Percentiles rank a stretch among this genome's conserved stretches.
Conservation (phyloP, 2,797 vertebrate genomes). For the Spea hammondii region DNA sequence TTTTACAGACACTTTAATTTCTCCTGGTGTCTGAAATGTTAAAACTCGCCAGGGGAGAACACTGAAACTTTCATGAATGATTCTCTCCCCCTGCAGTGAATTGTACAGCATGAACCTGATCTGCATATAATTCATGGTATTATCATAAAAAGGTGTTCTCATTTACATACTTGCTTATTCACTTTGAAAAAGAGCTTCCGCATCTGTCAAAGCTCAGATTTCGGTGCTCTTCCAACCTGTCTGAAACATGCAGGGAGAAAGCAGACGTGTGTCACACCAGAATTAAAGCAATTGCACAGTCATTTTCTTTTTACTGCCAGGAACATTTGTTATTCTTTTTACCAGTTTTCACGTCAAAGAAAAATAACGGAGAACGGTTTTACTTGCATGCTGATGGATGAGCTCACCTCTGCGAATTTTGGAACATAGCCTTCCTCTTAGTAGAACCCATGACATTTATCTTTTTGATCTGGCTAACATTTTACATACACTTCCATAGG, state of each 20-base stretch:
- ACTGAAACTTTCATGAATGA: conserved; percentile 2
- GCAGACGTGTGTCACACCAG: not conserved
- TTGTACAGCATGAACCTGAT: conserved; percentile 23
- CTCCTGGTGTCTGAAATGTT: not conserved
- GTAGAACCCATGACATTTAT: no score
- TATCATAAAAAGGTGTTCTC: conserved; percentile 16
- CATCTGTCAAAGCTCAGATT: conserved; percentile 12
- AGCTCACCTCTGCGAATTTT: not conserved
- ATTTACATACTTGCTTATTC: conserved; percentile 32
- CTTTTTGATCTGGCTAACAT: no score
- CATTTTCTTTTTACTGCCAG: not conserved
- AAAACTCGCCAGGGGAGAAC: not conserved
- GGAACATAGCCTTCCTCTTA: not conserved
- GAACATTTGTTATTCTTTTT: not conserved
- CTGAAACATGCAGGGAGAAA: conserved; percentile 10
- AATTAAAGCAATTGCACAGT: not conserved
- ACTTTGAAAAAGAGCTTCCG: conserved; percentile 29
- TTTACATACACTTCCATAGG: no score
- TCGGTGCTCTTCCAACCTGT: conserved; percentile 19
- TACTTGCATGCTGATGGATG: not conserved
- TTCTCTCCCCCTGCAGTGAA: conserved; percentile 8
- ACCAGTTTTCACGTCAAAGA: not conserved
- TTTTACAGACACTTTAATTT: not conserved
- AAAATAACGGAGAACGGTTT: not conserved
- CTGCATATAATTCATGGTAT: conserved; percentile 21